Percentiles rank a stretch among this genome's conserved stretches.
These are phyloP conservation scores for Mamestra brassicae DNA, from an alignment of 2,888 invertebrate genomes.

Conservation along the genomic window DNA sequence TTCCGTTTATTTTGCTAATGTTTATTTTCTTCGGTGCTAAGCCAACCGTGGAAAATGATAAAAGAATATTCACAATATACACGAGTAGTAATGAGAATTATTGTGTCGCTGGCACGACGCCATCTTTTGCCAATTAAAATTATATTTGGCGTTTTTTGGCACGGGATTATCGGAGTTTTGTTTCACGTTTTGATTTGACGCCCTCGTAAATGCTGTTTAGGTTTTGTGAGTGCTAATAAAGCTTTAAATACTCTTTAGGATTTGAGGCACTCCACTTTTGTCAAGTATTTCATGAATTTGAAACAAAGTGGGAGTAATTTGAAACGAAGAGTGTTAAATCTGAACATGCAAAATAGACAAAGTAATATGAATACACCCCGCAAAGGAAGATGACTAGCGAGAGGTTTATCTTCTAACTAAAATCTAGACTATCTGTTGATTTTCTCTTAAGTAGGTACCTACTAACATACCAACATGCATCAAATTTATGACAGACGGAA, in stretches of 20 bases:
- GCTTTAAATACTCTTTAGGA: not conserved
- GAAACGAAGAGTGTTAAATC: not conserved
- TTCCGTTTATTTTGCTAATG: slow-evolving; percentile 17
- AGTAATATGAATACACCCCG: not conserved
- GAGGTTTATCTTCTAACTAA: not conserved
- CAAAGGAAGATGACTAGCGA: not conserved
- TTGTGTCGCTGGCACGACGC: slow-evolving; percentile 59
- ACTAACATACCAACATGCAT: not conserved
- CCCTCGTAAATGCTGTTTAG: slow-evolving; percentile 41
- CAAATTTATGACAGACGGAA: not conserved
- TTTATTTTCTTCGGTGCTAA: slow-evolving; percentile 51
- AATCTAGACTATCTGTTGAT: no score
- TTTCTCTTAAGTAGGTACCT: no score
- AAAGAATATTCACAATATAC: slow-evolving; percentile 59
- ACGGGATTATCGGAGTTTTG: slow-evolving; percentile 50
- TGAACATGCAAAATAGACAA: not conserved
- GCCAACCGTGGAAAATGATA: slow-evolving; percentile 54
- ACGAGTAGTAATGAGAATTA: slow-evolving; percentile 59
- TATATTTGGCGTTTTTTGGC: slow-evolving; percentile 71
- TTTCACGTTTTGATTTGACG: slow-evolving; percentile 50
- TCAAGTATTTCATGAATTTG: not conserved
- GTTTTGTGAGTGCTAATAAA: slow-evolving; percentile 11
- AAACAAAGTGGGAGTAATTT: not conserved
- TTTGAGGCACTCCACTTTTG: not conserved
- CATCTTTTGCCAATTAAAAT: slow-evolving; percentile 67